phyloP scores from a whole-genome alignment of 35 echinoderm and acorn worm species.

The Strongylocentrotus purpuratus region DNA sequence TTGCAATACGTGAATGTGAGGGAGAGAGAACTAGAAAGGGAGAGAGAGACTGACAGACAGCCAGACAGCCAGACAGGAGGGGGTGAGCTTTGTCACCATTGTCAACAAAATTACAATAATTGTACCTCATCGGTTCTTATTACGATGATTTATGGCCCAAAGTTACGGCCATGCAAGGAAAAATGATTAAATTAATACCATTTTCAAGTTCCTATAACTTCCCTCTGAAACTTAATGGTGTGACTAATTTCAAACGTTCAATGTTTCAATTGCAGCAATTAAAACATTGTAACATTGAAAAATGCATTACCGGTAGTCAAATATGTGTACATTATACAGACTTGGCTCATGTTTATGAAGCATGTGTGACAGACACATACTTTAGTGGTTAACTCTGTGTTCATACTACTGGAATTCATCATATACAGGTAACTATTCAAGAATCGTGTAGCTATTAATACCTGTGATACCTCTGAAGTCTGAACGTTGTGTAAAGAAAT shows the following conservation, averaged over 20 bases:
- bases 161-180: too few species aligned
- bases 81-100: not conserved
- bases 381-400: too few species aligned
- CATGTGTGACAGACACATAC: too few species aligned
- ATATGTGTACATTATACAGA: not conserved
- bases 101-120: not conserved
- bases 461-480: too few species aligned
- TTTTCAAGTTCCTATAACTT: not conserved
- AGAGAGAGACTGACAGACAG: not conserved
- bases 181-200: not conserved
- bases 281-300: not conserved
- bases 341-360: too few species aligned
- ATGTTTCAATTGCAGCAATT: not conserved
- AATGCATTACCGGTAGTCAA: not conserved
- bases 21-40: too few species aligned
- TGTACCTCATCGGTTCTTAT: not conserved
- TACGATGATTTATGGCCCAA: too few species aligned
- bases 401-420: too few species aligned
- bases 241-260: not conserved
- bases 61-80: not conserved
- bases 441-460: too few species aligned
- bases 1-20: not conserved
- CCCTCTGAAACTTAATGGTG: not conserved
- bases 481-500: too few species aligned
- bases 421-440: too few species aligned